phyloP scores from a whole-genome alignment of 1,140 invertebrate genomes.

The Aphelenchoides fujianensis region DNA sequence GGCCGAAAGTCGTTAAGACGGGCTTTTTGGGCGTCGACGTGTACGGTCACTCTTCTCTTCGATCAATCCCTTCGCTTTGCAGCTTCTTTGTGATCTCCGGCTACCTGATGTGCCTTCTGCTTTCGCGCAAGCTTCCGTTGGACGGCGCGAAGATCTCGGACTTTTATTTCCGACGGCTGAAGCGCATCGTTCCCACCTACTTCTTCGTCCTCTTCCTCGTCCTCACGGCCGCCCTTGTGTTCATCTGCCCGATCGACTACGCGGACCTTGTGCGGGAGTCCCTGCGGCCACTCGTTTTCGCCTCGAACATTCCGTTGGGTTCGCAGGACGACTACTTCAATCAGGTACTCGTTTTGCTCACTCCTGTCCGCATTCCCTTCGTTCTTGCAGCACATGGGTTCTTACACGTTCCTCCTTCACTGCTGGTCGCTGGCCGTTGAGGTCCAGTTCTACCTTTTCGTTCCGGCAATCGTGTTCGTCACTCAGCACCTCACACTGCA shows the following conservation, averaged over 20 bases:
- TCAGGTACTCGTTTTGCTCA: not conserved
- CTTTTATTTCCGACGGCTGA: constrained; percentile 25
- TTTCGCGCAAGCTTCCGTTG: not conserved
- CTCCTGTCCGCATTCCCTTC: not conserved
- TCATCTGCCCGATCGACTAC: not conserved
- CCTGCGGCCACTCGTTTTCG: not conserved
- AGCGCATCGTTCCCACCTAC: constrained; percentile 27
- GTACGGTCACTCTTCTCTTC: too few relatives aligned
- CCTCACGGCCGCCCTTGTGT: constrained; percentile 20
- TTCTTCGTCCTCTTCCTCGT: constrained; percentile 21
- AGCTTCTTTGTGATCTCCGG: constrained; percentile 19
- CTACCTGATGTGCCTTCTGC: constrained; percentile 2
- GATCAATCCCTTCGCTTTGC: too few relatives aligned
- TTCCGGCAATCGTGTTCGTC: constrained; percentile 13
- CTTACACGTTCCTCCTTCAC: constrained; percentile 20
- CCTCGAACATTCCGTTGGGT: not conserved
- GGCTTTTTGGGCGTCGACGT: constrained; percentile 33
- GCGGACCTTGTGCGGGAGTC: not conserved
- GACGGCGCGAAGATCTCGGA: not conserved
- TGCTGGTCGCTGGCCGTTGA: constrained; percentile 25
- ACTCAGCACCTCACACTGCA: not conserved
- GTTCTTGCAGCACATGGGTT: constrained; percentile 7
- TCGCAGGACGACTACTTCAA: not conserved
- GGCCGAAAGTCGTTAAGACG: constrained; percentile 18
- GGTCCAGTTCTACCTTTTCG: constrained; percentile 20